Conservation (phyloP, 2,888 invertebrate species). For the Caenorhabditis auriculariae region DNA sequence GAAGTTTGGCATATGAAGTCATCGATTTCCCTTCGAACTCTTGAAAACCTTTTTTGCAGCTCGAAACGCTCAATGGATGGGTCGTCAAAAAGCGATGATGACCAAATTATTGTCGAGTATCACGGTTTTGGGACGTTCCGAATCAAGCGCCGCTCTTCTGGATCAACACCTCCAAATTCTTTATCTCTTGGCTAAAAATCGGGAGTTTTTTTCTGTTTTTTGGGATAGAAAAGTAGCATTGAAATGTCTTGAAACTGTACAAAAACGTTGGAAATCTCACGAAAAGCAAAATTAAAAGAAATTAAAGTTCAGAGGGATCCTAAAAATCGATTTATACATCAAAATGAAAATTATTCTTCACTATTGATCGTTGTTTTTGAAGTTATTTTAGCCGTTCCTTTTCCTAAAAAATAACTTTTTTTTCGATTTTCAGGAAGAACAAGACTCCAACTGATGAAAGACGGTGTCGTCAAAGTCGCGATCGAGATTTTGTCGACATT, state of each 20-base stretch:
- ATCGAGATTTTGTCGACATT: constrained; percentile 15
- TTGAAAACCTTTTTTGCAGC: constrained; percentile 25
- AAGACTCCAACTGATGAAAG: constrained; percentile 28
- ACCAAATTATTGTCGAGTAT: constrained; percentile 13
- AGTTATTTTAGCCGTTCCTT: neutral
- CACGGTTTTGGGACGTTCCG: neutral
- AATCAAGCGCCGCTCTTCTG: no score
- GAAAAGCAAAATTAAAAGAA: no score
- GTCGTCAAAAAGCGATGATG: constrained; percentile 33
- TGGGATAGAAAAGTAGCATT: neutral
- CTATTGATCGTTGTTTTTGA: neutral
- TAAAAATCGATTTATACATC: no score
- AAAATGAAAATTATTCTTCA: neutral
- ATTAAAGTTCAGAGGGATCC: no score
- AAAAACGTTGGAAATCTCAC: no score
- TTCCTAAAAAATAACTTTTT: neutral
- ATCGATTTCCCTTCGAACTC: neutral
- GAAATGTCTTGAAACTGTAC: no score
- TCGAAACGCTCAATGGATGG: constrained; percentile 48
- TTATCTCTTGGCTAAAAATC: constrained; percentile 51
- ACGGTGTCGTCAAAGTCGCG: constrained; percentile 15
- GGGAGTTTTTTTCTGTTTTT: constrained; percentile 32
- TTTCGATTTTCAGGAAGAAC: constrained; percentile 20
- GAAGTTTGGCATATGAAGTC: neutral
- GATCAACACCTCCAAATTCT: constrained; percentile 52